These are phyloP conservation scores for Zaprionus tsacasi DNA, from an alignment of 1,140 invertebrate species.

Conservation along the genomic window DNA sequence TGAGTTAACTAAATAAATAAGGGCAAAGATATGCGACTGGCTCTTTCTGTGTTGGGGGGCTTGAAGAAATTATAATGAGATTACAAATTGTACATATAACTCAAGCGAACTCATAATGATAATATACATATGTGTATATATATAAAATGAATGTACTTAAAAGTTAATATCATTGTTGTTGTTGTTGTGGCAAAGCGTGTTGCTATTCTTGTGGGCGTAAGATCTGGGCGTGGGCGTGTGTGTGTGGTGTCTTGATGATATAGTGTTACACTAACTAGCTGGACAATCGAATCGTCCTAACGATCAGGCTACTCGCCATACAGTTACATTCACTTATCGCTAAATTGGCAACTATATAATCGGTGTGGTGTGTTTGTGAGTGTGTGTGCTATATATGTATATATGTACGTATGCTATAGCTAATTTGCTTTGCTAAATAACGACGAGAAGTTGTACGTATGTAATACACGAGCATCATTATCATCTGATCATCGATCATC, in stretches of 20 bases:
- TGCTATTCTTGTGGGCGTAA: slow-evolving; percentile 12
- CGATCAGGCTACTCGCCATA: slow-evolving; percentile 25
- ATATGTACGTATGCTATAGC: slow-evolving; percentile 8
- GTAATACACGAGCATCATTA: neutral
- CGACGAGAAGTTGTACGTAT: slow-evolving; percentile 37
- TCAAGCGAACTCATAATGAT: neutral
- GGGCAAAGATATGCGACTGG: slow-evolving; percentile 20
- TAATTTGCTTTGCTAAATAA: slow-evolving; percentile 20
- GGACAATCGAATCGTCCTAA: slow-evolving; percentile 18
- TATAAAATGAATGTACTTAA: slow-evolving; percentile 2
- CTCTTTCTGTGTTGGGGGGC: neutral
- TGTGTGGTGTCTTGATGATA: neutral
- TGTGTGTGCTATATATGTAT: neutral
- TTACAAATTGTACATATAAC: neutral
- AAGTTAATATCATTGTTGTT: slow-evolving; percentile 14
- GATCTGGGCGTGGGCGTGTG: slow-evolving; percentile 7
- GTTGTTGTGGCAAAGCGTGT: slow-evolving; percentile 25
- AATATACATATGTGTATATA: neutral
- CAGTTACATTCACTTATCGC: slow-evolving; percentile 27
- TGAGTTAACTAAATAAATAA: slow-evolving; percentile 17
- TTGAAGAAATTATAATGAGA: slow-evolving; percentile 1
- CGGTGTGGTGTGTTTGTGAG: neutral
- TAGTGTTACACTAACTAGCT: slow-evolving; percentile 18
- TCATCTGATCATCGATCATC: too few relatives aligned
- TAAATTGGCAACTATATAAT: slow-evolving; percentile 12